Evolutionary conservation across 2,113 vertebrate genomes (phyloP), one percentile per base, ranked within the genome.

Genomic region (Ornithorhynchus anatinus): DNA sequence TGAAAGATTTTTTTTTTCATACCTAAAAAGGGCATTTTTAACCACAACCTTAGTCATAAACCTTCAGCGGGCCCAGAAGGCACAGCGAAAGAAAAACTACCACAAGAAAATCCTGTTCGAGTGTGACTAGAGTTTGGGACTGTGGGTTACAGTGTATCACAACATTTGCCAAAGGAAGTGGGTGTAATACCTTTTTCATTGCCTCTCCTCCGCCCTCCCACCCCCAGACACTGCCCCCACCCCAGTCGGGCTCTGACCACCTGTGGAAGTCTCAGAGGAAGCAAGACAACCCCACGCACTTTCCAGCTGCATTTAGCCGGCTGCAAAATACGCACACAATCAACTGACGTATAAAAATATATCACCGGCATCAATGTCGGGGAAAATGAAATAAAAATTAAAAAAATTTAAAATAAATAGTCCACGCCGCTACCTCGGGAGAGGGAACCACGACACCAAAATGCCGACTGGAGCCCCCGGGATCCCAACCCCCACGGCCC

Each of bases 221-320:
- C 88, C 70, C 77, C 84, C n/a, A n/a, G n/a, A n/a, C n/a, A n/a
- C n/a, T n/a, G n/a, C n/a, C n/a, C n/a, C 86, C 84, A 87, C n/a
- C n/a, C n/a, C n/a, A n/a, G n/a, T n/a, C n/a, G n/a, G n/a, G n/a
- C n/a, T n/a, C 29, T 58, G 89, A 92, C 94, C 96, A 95, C 96
- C 96, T 95, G 92, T 86, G 90, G 88, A 88, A 88, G 91, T 92
- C 93, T 93, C 92, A 92, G 92, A 96, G 95, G 94, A 96, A 94
- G 93, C 86, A 84, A 75, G 75, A 59, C 14, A 9, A 75, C 89
- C 92, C 90, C 81, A 82, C 87, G 88, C 79, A 89, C 84, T 92
- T 93, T 91, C 90, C 92, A 92, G 87, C 83, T 80, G 77, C 66
- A 70, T 75, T 38, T 79, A 3, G 2, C 81, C 83, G 70, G 82